Percentiles rank a stretch among this genome's conserved stretches.
These are phyloP conservation scores for Molothrus aeneus DNA, from an alignment of 2,797 vertebrate species.

Conservation along the genomic window DNA sequence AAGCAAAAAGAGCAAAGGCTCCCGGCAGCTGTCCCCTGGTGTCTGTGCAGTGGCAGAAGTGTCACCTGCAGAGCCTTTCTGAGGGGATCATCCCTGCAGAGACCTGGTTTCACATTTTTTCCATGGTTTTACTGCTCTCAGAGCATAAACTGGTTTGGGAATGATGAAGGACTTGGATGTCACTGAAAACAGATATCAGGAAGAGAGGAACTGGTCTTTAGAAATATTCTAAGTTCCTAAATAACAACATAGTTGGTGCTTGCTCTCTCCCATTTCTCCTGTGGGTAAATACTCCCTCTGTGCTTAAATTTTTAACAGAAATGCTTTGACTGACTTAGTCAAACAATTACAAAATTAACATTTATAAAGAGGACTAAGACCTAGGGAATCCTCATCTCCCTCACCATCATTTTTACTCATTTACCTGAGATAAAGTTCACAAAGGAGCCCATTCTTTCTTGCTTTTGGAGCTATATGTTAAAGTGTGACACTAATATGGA, in stretches of 20 bases:
- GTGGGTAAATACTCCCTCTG: not conserved
- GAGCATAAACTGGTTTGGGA: not conserved
- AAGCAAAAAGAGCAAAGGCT: not conserved
- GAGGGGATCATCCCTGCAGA: not conserved
- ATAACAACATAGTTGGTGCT: not conserved
- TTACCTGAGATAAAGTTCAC: not conserved
- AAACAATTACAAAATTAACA: not conserved
- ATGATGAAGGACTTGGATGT: not conserved
- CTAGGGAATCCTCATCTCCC: not conserved
- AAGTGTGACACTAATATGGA: not conserved
- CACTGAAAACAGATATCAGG: not conserved
- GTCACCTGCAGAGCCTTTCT: not conserved
- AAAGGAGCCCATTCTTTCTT: fast-evolving
- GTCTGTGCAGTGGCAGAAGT: not conserved
- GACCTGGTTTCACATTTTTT: not conserved
- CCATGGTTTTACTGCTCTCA: not conserved
- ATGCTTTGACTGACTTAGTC: not conserved
- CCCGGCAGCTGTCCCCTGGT: not conserved
- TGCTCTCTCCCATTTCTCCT: not conserved
- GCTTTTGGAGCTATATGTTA: not conserved
- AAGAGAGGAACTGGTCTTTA: not conserved
- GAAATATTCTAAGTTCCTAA: not conserved
- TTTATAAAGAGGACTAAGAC: not conserved
- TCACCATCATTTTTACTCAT: not conserved
- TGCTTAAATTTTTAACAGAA: not conserved